Evolutionary conservation across 1,140 invertebrate species (phyloP).

Genomic region (Fopius arisanus): DNA sequence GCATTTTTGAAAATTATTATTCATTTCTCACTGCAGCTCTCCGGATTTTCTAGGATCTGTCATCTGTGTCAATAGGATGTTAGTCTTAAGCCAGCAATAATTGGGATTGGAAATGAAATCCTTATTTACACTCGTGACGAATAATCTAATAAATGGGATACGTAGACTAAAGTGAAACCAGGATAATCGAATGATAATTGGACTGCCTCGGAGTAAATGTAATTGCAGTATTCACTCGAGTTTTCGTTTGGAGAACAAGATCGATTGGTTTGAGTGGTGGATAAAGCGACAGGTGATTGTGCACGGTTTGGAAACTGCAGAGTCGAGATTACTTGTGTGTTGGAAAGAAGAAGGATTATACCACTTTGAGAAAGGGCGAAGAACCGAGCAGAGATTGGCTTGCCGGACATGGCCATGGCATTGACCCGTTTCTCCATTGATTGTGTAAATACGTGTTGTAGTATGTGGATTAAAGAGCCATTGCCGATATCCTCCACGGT

Average conservation of each 20-base stretch:
- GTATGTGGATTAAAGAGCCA: neutral
- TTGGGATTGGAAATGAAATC: neutral
- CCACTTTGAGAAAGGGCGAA: conserved; percentile 37
- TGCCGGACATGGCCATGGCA: conserved; percentile 37
- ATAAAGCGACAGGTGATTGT: neutral
- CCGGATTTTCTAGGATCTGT: neutral
- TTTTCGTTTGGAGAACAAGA: conserved; percentile 21
- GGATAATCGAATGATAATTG: conserved; percentile 35
- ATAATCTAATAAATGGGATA: neutral
- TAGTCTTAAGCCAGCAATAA: neutral
- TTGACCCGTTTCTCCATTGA: conserved; percentile 51
- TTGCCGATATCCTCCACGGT: neutral
- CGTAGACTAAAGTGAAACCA: conserved; percentile 39
- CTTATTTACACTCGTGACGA: neutral
- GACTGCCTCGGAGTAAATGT: neutral
- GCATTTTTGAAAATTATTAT: too few relatives aligned
- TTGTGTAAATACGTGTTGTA: conserved; percentile 32
- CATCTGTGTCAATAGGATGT: neutral
- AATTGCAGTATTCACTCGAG: conserved; percentile 20
- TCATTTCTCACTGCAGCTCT: too few relatives aligned
- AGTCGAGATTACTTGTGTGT: neutral
- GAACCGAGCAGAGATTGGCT: conserved; percentile 31
- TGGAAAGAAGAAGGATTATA: neutral
- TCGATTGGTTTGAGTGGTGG: neutral
- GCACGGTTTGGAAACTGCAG: neutral